Percentiles rank a stretch among this genome's conserved stretches.
Evolutionary conservation across 30 jellyfish, hydroid and myxozoan species (phyloP).

Genomic region (Sanderia malayensis): DNA sequence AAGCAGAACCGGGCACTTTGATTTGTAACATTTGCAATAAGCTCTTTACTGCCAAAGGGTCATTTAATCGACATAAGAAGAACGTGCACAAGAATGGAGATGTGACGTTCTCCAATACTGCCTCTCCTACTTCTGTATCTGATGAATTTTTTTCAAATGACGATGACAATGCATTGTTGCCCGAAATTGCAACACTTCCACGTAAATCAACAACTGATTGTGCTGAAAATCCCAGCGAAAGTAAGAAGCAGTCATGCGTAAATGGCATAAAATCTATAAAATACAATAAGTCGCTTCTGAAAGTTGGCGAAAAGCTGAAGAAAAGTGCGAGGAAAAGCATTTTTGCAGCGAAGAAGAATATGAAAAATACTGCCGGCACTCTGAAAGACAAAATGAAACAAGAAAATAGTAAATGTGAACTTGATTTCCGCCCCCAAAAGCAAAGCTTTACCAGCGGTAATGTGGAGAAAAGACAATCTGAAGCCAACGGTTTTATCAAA

Average conservation of each 20-base stretch:
- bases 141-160: too few relatives aligned
- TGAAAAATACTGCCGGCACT: not conserved
- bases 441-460: not conserved
- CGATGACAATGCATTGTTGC: too few relatives aligned
- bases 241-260: not conserved
- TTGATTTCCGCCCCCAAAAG: not conserved
- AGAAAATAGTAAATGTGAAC: not conserved
- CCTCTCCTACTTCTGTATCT: too few relatives aligned
- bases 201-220: not conserved
- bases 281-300: too few relatives aligned
- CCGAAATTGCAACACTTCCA: too few relatives aligned
- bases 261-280: not conserved
- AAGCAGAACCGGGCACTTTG: conserved; percentile 18
- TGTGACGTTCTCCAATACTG: too few relatives aligned
- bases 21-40: conserved; percentile 32
- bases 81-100: too few relatives aligned
- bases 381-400: too few relatives aligned
- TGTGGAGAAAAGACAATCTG: not conserved
- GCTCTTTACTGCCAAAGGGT: conserved; percentile 24
- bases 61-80: conserved; percentile 42
- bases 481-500: not conserved
- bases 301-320: too few relatives aligned
- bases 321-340: too few relatives aligned
- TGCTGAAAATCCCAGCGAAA: not conserved
- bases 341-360: not conserved